Evolutionary conservation across 2,797 vertebrate species (phyloP), one percentile per base, ranked within the genome.

Genomic region (Selene dorsalis): DNA sequence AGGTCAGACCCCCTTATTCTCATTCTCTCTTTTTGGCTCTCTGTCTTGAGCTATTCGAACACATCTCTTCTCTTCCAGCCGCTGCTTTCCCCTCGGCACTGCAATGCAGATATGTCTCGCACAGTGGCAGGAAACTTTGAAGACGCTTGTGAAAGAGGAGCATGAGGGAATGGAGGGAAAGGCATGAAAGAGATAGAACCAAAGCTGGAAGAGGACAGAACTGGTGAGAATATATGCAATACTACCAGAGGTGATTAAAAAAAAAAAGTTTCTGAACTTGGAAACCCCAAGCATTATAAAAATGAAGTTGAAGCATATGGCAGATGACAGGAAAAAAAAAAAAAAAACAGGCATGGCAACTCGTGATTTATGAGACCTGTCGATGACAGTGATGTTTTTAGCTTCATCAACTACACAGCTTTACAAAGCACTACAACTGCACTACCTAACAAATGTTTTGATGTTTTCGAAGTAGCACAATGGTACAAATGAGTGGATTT

Each of bases 81-180:
- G 24, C 70, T 52, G 76, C 84, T 82, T 87, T 87, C 69, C 70
- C 63, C 73, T 84, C 43, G 59, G 91, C 88, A 93, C 95, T 93
- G 94, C 95, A 95, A 91, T 95, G 94, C 93, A 95, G 94, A 94
- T 95, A 86, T 89, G 86, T 88, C 86, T 85, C 77, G 66, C 80
- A 87, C 64, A 84, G 87, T 56, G 77, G 84, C 85, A 62, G 84
- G 60, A 89, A 91, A 93, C 84, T 87, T 91, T 83, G 77, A 83
- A 83, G 76, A 80, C 60, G 71, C 83, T 68, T 77, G 77, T 80
- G 73, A 88, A 79, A 83, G 48, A 69, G 41, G 67, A 86, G 80
- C 66, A 53, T 79, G 72, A 89, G 68, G 84, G 69, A 83, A 75
- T 60, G 26, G 47, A 80, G 2, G n/a, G 66, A 48, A 35, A 12